phyloP scores from a whole-genome alignment of 2,888 invertebrate genomes.

The Germaria angustata region DNA sequence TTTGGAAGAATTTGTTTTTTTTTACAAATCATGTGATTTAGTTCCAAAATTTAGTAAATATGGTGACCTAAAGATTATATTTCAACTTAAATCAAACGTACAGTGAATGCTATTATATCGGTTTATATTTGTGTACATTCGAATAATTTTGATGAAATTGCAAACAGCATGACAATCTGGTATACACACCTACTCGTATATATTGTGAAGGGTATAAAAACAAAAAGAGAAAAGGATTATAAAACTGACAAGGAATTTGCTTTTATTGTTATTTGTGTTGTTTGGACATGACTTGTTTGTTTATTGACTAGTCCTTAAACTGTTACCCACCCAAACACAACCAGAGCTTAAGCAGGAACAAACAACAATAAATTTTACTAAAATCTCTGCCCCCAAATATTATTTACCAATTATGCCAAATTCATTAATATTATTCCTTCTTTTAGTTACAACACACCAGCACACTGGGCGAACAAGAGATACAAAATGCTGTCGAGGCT shows the following conservation, averaged over 20 bases:
- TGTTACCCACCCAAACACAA: background rate
- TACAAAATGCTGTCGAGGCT: conserved; percentile 80
- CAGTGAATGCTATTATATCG: too few relatives aligned
- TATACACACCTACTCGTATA: background rate
- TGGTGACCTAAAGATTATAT: too few relatives aligned
- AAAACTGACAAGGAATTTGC: background rate
- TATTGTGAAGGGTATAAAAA: background rate
- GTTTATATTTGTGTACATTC: too few relatives aligned
- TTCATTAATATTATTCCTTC: background rate
- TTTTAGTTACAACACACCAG: conserved; percentile 74
- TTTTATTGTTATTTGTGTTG: too few relatives aligned
- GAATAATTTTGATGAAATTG: too few relatives aligned
- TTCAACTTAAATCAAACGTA: too few relatives aligned
- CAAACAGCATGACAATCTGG: too few relatives aligned
- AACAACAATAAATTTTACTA: background rate
- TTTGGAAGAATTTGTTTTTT: too few relatives aligned
- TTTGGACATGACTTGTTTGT: background rate
- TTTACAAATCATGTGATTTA: too few relatives aligned
- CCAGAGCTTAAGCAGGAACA: background rate
- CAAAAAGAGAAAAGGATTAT: background rate
- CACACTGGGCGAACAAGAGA: conserved; percentile 79
- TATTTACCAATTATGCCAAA: background rate
- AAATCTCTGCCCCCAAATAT: background rate
- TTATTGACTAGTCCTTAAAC: background rate
- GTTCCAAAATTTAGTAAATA: too few relatives aligned